Base-by-base conservation (phyloP, 2,113 vertebrate species). In the Gadus macrocephalus region DNA sequence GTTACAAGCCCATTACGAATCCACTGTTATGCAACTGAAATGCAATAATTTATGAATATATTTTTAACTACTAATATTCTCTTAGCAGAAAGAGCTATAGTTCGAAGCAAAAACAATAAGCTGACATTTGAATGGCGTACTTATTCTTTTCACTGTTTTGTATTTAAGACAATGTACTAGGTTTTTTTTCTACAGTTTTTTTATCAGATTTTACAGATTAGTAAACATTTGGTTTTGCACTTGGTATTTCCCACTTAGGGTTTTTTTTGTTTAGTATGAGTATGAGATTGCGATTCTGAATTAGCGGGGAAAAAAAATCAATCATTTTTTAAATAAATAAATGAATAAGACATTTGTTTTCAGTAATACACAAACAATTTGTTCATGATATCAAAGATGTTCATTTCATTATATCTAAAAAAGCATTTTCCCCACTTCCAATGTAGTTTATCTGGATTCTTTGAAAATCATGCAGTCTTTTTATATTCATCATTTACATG, bases 201-300 rank as follows among this genome's bases (percentile, higher is more conserved):
- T 49, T 14, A 9, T 49, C 9, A 12, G 42, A 14, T 49, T 49
- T 49, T 1, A 49, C 42, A 49, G 42, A 14, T 12, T 25, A 9
- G 8, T 49, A 14, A 49, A 49, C 42, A 49, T 49, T 49, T 49
- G 8, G 42, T 70, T 65, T 6, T 67, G 59, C 62, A 65, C 28
- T 62, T 2, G 7, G 55, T 19, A 59, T 77, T 72, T 12, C n/a
- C 25, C 59, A 28, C 5, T 67, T 49, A 68, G 38, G 3, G 14
- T n/a, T 31, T 77, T 70, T 42, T 65, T 17, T 60, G 56, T 70
- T 27, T 70, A 49, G 62, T 5, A 49, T 38, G 7, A 80, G 69
- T 73, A 59, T 72, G 81, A 74, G 78, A 20, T 31, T 2, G 69
- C n/a, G 63, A 59, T 69, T n/a, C 42, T 27, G 71, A 14, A 49